Evolutionary conservation across 2,113 vertebrate species (phyloP).

Genomic region (Chrysochloris asiatica): DNA sequence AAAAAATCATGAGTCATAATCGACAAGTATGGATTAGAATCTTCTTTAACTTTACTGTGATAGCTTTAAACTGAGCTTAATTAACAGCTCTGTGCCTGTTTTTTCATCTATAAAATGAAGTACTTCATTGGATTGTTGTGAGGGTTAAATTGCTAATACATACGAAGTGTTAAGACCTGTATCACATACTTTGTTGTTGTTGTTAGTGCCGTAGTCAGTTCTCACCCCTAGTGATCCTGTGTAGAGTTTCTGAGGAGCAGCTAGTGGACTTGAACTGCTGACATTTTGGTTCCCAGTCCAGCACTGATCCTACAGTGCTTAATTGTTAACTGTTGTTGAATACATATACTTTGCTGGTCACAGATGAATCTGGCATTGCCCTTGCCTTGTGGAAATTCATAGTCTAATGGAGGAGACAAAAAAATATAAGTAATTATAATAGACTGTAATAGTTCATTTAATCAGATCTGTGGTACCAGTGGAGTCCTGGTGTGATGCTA

Average conservation of each 20-base stretch:
- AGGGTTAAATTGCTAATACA: constrained; percentile 28
- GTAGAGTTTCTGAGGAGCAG: too few species aligned
- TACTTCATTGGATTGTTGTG: background rate
- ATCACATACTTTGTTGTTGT: background rate
- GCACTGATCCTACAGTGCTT: background rate
- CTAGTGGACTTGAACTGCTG: too few species aligned
- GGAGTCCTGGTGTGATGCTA: too few species aligned
- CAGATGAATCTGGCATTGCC: background rate
- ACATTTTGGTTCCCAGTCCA: too few species aligned
- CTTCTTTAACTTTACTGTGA: background rate
- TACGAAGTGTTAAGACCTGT: background rate
- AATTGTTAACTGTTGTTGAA: background rate
- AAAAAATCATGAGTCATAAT: constrained; percentile 26
- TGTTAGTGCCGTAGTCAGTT: too few species aligned
- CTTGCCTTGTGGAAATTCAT: background rate
- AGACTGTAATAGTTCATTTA: background rate
- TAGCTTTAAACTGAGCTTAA: constrained; percentile 48
- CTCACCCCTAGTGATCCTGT: too few species aligned
- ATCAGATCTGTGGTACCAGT: background rate
- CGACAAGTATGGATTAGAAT: background rate
- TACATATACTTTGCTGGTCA: background rate
- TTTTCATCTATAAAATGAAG: constrained; percentile 6
- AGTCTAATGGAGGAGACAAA: background rate
- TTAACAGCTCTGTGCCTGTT: background rate
- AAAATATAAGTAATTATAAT: constrained; percentile 29